Evolutionary conservation across 2,888 invertebrate species (phyloP), one percentile per base, ranked within the genome.

Genomic region (Agonopterix subpropinquella): DNA sequence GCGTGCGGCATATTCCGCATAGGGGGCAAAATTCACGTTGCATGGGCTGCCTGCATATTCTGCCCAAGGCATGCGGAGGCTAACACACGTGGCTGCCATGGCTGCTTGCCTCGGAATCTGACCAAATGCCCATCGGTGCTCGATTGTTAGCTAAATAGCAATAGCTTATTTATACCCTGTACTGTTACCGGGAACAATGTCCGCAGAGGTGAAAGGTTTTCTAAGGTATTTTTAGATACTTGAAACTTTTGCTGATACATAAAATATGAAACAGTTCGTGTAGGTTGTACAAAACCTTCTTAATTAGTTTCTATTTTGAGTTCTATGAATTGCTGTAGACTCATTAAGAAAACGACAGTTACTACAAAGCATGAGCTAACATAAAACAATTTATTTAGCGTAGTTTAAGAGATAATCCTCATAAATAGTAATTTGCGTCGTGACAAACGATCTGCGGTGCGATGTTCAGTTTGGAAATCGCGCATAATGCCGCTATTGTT

Each of bases 111-210:
- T 65, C 69, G 87, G 87, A 88, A 88, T 88, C 86, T 82, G 75
- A 84, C 85, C 87, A 79, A 86, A 87, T 87, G 87, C 84, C 82
- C 85, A 84, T 78, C 79, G 81, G 64, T 70, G 72, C 78, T 72
- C 83, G 77, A 81, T 80, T 83, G 84, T 77, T 79, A 72, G 77
- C 76, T 78, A 76, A 85, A 86, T 85, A 79, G 73, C 83, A 72
- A 77, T 72, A 70, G 74, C 77, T 84, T 84, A 42, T 47, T 47
- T 47, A 47, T 47, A 46, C 13, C 45, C 65, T 59, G 52, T 56
- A 65, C 67, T 65, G 72, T 67, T 69, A 68, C 70, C 64, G 57
- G 56, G 60, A 62, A 66, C 28, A 28, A 28, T 28, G 64, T 62
- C 52, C 53, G 54, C 50, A 61, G 59, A 45, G 45, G 62, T 62